A percentile compares a stretch with the other conserved stretches of the same genome.
Evolutionary conservation across 2,888 invertebrate genomes (phyloP).

Genomic region (Mamestra brassicae): DNA sequence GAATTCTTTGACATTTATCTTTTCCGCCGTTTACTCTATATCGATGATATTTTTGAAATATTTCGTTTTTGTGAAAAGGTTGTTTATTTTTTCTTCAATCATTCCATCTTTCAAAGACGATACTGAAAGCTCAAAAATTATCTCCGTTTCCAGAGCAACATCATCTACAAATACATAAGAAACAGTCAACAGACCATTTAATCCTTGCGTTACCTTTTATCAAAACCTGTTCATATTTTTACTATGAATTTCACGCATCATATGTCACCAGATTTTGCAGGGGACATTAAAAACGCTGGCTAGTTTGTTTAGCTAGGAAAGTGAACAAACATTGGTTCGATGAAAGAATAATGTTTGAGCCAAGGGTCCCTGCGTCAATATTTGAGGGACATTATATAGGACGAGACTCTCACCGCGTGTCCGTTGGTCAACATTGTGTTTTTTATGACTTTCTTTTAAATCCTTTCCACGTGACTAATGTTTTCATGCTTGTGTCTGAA

Average conservation of each 20-base stretch:
- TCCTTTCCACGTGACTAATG: constrained; percentile 7
- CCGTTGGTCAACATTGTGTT: constrained; percentile 44
- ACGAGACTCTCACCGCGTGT: constrained; percentile 34
- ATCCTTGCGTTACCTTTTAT: constrained; percentile 10
- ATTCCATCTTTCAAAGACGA: not conserved
- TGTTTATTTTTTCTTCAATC: not conserved
- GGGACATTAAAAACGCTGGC: constrained; percentile 49
- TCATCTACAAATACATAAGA: not conserved
- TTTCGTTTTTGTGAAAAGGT: constrained; percentile 9
- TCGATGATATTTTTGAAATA: constrained; percentile 35
- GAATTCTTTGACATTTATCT: constrained; percentile 58
- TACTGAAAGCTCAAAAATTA: not conserved
- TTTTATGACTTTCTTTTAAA: constrained; percentile 46
- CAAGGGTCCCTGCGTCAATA: constrained; percentile 59
- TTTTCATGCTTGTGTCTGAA: not conserved
- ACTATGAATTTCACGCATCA: constrained; percentile 44
- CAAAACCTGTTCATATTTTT: constrained; percentile 21
- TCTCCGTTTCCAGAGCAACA: not conserved
- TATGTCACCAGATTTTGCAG: constrained; percentile 36
- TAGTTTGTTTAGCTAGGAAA: constrained; percentile 57
- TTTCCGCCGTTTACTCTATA: constrained; percentile 26
- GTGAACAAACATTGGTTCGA: constrained; percentile 60
- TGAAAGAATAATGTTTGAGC: constrained; percentile 66
- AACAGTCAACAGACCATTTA: constrained; percentile 10
- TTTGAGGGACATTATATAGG: constrained; percentile 60